These are phyloP conservation scores for Rhagoletis zephyria DNA, from an alignment of 1,140 invertebrate genomes.

Conservation along the genomic window DNA sequence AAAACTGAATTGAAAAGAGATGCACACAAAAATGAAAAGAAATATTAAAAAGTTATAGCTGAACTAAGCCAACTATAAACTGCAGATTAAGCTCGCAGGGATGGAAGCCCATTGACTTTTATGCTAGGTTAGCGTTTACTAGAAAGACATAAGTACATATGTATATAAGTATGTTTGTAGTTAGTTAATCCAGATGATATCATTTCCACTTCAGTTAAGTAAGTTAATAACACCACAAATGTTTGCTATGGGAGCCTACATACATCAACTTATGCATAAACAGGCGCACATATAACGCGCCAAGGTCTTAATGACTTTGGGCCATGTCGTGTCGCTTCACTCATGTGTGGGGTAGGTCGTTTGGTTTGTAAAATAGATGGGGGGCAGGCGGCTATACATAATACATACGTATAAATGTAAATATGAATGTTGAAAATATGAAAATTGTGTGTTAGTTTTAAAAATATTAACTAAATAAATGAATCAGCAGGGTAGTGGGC, in stretches of 20 bases:
- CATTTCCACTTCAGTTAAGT: conserved; percentile 39
- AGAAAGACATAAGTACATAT: background rate
- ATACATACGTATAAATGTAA: background rate
- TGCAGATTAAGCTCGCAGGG: background rate
- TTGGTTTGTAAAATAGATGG: background rate
- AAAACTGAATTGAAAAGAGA: conserved; percentile 22
- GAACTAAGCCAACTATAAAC: background rate
- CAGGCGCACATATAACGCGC: background rate
- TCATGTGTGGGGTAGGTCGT: conserved; percentile 16
- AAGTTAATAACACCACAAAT: conserved; percentile 25
- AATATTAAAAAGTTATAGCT: background rate
- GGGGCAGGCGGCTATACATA: background rate
- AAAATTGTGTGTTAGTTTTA: background rate
- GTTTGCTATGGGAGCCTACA: background rate
- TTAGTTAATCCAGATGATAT: conserved; percentile 34
- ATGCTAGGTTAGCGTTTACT: background rate
- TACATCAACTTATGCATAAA: background rate
- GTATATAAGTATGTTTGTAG: background rate
- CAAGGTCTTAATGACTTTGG: conserved; percentile 16
- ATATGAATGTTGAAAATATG: background rate
- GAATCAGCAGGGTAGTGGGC: background rate
- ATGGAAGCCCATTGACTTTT: background rate
- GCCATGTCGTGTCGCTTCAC: background rate
- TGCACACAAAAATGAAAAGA: background rate
- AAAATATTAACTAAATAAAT: conserved; percentile 6